These are phyloP conservation scores for Slavum lentiscoides DNA, from an alignment of 2,888 invertebrate genomes.

Conservation along the genomic window DNA sequence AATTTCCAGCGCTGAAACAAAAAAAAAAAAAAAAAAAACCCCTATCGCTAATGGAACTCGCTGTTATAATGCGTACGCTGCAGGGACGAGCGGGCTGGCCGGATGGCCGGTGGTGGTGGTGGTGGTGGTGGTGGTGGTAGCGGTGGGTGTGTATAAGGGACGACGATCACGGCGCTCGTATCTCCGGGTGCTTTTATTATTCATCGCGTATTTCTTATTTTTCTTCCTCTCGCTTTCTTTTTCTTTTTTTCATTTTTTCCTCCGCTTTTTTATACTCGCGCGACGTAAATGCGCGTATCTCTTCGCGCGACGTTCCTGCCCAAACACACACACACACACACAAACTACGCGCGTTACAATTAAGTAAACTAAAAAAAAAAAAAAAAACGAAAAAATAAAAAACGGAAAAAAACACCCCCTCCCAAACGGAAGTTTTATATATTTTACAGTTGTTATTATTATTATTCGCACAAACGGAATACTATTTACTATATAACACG, in stretches of 20 bases:
- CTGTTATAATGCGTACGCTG: constrained; percentile 5
- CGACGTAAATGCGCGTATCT: constrained; percentile 23
- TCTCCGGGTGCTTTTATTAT: constrained; percentile 50
- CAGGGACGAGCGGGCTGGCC: neutral
- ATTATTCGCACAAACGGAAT: too few species aligned
- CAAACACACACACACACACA: constrained; percentile 1
- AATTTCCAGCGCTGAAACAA: constrained; percentile 51
- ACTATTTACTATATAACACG: too few species aligned
- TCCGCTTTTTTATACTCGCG: neutral
- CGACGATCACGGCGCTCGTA: constrained; percentile 32
- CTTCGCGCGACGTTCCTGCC: constrained; percentile 21
- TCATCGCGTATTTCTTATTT: constrained; percentile 44
- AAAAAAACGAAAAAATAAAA: too few species aligned
- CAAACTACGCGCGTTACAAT: constrained; percentile 41
- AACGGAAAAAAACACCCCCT: neutral
- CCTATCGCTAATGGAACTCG: constrained; percentile 50
- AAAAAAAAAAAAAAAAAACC: constrained; percentile 50
- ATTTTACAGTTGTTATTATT: too few species aligned
- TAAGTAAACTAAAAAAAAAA: constrained; percentile 45
- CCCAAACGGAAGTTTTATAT: too few species aligned
- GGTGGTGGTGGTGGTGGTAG: too few species aligned
- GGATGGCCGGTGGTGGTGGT: too few species aligned
- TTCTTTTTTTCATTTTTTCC: constrained; percentile 12
- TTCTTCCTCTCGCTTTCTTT: neutral
- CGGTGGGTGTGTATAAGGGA: constrained; percentile 17